Base-by-base conservation (phyloP, 1,140 invertebrate genomes). In the Drosophila sp. region DNA sequence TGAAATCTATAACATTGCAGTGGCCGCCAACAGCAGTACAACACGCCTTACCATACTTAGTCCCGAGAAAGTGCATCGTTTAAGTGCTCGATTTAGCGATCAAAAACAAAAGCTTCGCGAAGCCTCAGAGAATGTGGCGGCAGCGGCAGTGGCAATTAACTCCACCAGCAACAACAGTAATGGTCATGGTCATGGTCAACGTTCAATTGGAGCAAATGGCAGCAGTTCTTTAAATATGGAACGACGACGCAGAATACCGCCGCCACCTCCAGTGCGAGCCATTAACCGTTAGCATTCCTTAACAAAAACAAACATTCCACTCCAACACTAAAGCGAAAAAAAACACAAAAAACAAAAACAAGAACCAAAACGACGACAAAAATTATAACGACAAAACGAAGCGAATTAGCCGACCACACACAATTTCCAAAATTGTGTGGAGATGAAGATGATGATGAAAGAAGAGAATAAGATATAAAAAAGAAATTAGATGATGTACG, bases 31-130 rank as follows among this genome's bases (percentile, higher is more conserved):
- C 66, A 81, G 25, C 74, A 67, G n/a, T 60, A 60, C 72, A 67
- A 84, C 78, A 6, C 81, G 80, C 32, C 72, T 91, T 5, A 90
- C 58, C 60, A 90, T 92, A 35, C 81, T 92, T 38, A 92, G 91
- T 71, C 91, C 91, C 1, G 91, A 92, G 69, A 92, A 86, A 65
- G 81, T 92, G 32, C 91, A 92, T 90, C 83, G 89, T 6, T 60
- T 92, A 25, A 80, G 86, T 54, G 91, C 91, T 1, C 90, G 83
- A 1, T 73, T 92, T 11, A 86, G 64, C 40, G 91, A 92, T 57
- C 90, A 91, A 38, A 91, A 92, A 44, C 80, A 79, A 56, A 90
- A 90, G 55, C 17, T 77, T 32, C 84, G 84, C 10, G 81, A 91
- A n/a, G 44, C 44, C 23, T 50, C 44, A 27, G 74, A 81, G 38